Evolutionary conservation across 2,888 invertebrate genomes (phyloP).

Genomic region (Nebria salina): DNA sequence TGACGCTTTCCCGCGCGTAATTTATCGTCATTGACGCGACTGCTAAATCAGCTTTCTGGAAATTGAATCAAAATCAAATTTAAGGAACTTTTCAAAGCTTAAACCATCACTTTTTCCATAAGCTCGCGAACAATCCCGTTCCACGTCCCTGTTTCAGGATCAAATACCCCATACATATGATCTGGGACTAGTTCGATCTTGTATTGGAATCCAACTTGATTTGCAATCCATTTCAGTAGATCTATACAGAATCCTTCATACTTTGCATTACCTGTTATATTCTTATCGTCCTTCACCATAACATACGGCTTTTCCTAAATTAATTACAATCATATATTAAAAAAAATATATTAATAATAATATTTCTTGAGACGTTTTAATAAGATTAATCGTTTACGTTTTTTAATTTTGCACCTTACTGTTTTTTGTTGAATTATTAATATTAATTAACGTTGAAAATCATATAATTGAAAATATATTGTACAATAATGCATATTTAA

Average conservation of each 20-base stretch:
- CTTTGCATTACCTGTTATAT: slow-evolving; percentile 85
- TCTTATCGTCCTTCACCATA: slow-evolving; percentile 86
- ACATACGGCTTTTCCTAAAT: slow-evolving; percentile 89
- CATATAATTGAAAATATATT: too few species aligned
- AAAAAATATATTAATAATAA: background rate
- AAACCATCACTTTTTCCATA: slow-evolving; percentile 77
- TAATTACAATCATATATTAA: background rate
- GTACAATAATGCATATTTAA: too few species aligned
- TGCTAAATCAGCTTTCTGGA: slow-evolving; percentile 92
- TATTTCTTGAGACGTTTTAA: slow-evolving; percentile 28
- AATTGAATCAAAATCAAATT: slow-evolving; percentile 49
- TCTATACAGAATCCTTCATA: slow-evolving; percentile 95
- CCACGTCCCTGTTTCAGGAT: slow-evolving; percentile 89
- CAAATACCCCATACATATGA: slow-evolving; percentile 88
- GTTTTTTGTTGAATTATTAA: background rate
- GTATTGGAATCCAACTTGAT: slow-evolving; percentile 89
- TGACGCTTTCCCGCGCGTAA: slow-evolving; percentile 92
- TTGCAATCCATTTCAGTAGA: slow-evolving; percentile 82
- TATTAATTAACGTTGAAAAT: background rate
- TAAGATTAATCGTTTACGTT: slow-evolving; percentile 40
- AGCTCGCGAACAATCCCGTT: slow-evolving; percentile 89
- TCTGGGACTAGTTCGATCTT: slow-evolving; percentile 85
- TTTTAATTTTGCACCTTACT: slow-evolving; percentile 31
- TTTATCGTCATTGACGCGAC: slow-evolving; percentile 98
- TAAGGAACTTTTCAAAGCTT: background rate